These are phyloP conservation scores for Drosophila carrolli DNA, from an alignment of 1,140 invertebrate genomes.

Conservation along the genomic window DNA sequence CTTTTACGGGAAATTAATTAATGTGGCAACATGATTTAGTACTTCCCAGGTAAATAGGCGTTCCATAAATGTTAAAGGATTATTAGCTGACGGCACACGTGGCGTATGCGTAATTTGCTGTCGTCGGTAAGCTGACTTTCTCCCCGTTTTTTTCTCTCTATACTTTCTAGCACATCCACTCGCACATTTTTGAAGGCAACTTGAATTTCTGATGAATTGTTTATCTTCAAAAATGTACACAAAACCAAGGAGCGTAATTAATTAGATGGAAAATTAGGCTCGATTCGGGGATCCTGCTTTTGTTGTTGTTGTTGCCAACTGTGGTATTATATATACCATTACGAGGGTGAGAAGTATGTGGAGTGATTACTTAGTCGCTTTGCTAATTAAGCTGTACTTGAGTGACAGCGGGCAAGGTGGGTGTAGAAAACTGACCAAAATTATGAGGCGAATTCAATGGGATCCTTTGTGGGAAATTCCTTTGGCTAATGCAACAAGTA, in stretches of 20 bases:
- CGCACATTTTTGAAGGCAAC: constrained; percentile 24
- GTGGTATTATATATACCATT: constrained; percentile 47
- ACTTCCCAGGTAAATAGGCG: constrained; percentile 81
- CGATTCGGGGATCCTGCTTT: constrained; percentile 16
- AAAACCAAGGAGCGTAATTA: constrained; percentile 70
- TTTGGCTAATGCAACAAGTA: constrained; percentile 18
- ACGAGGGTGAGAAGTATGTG: constrained; percentile 26
- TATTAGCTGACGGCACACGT: constrained; percentile 81
- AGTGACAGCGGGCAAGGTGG: constrained; percentile 14
- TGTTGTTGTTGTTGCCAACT: constrained; percentile 31
- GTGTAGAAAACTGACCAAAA: constrained; percentile 28
- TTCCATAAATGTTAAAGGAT: constrained; percentile 83
- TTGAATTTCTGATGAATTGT: constrained; percentile 80
- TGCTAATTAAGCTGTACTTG: constrained; percentile 66
- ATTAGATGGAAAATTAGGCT: constrained; percentile 63
- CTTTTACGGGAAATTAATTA: constrained; percentile 80
- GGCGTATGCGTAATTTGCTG: constrained; percentile 76
- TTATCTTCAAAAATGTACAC: constrained; percentile 78
- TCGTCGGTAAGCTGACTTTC: constrained; percentile 37
- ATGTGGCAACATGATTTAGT: constrained; percentile 82
- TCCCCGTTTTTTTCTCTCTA: neutral
- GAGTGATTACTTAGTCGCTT: constrained; percentile 68
- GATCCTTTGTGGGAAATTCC: constrained; percentile 10
- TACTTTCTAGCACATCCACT: neutral
- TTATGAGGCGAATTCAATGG: constrained; percentile 42